Base-by-base conservation (phyloP, 2,113 vertebrate species). In the Phasianus colchicus region DNA sequence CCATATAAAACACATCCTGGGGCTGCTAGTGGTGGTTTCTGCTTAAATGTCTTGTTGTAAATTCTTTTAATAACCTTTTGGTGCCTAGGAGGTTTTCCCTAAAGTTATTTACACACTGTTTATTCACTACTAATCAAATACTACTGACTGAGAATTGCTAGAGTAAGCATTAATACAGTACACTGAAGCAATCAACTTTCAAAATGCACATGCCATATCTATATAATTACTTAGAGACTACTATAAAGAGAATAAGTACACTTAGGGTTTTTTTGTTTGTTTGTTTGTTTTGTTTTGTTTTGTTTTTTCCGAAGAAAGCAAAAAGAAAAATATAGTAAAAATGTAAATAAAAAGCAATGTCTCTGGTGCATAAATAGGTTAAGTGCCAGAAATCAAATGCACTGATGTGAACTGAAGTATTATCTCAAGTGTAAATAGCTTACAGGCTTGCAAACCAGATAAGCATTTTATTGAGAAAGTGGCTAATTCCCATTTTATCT, bases 41-140 rank as follows among this genome's bases (percentile, higher is more conserved):
- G 40, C 61, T 24, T 65, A 70, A 86, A 89, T 58, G 9, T 3
- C 30, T 82, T 82, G 45, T 54, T 58, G 29, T 73, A 58, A 80
- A 91, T 18, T n/a, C 52, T 74, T 78, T 77, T 4, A 54, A 14
- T 48, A 52, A 36, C 6, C 19, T 82, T 83, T 70, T 66, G 11
- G 20, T 67, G 16, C 40, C 36, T 52, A 11, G 57, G 9, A 61
- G 20, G 8, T 5, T 72, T 72, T 88, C 58, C 18, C 54, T 88
- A 34, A 64, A 72, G 11, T n/a, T 69, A 3, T 60, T 91, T 73
- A 42, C 54, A 34, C 4, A 22, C 7, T 60, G 17, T 70, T 66
- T 71, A 25, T 30, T 91, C 45, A 64, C n/a, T 81, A 61, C 38
- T 72, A 80, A 91, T 66, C 8, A 65, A 48, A 76, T 83, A 57